A percentile compares a stretch with the other conserved stretches of the same genome.
Conservation (phyloP, 2,797 vertebrate species). For the Iguana delicatissima region DNA sequence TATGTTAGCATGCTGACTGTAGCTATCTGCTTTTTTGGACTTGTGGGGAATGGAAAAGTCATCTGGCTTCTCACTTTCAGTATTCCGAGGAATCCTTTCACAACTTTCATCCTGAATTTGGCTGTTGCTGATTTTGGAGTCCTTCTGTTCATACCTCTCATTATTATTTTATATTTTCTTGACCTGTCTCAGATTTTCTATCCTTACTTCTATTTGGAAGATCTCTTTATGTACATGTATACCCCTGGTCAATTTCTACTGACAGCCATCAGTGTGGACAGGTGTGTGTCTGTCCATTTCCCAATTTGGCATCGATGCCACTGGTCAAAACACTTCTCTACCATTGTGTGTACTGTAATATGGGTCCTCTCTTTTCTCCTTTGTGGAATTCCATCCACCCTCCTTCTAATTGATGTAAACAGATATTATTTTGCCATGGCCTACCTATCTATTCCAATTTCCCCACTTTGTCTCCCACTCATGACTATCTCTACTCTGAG, state of each 20-base stretch:
- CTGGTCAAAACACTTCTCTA: background rate
- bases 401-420: too few relatives aligned
- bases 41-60: background rate
- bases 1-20: background rate
- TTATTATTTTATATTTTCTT: too few relatives aligned
- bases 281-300: slow-evolving; percentile 7
- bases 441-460: background rate
- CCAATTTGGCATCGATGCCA: slow-evolving; percentile 32
- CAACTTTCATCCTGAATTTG: background rate
- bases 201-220: too few relatives aligned
- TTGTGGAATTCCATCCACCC: accelerated
- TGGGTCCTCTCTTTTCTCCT: background rate
- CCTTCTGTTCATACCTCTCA: background rate
- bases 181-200: too few relatives aligned
- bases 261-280: background rate
- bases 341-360: background rate
- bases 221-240: background rate
- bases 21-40: background rate
- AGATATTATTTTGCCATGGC: too few relatives aligned
- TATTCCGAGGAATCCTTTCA: background rate
- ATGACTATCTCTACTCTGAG: background rate
- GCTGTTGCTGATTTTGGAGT: background rate
- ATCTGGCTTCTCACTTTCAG: background rate
- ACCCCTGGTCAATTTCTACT: background rate
- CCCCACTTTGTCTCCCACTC: background rate